A percentile compares a stretch with the other conserved stretches of the same genome.
Evolutionary conservation across 2,888 invertebrate species (phyloP).

Genomic region (Diogma glabrata): DNA sequence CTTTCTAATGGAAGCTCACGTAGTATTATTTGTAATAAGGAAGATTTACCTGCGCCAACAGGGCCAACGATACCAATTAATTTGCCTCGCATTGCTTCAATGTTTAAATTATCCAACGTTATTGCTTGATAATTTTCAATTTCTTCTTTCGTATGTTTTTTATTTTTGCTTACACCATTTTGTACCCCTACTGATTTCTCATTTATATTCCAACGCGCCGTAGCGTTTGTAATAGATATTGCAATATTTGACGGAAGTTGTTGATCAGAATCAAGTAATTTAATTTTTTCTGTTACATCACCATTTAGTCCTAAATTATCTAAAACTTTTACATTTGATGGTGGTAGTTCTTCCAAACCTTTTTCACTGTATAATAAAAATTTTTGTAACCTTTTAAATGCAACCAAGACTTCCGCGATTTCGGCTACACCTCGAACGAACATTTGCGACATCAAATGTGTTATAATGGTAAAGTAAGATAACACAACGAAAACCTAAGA

Average conservation of each 20-base stretch:
- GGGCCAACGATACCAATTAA: constrained; percentile 61
- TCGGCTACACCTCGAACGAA: constrained; percentile 60
- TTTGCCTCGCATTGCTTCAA: constrained; percentile 44
- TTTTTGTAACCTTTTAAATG: constrained; percentile 51
- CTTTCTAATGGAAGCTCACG: constrained; percentile 51
- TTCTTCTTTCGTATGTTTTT: constrained; percentile 11
- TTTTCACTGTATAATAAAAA: constrained; percentile 36
- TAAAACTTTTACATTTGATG: constrained; percentile 12
- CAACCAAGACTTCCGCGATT: constrained; percentile 67
- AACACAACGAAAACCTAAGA: constrained; percentile 43
- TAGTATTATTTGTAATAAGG: constrained; percentile 54
- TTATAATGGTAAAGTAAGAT: constrained; percentile 42
- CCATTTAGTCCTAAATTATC: constrained; percentile 14
- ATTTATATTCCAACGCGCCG: constrained; percentile 37
- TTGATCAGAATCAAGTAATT: constrained; percentile 18
- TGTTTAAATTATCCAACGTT: constrained; percentile 42
- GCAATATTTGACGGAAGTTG: constrained; percentile 22
- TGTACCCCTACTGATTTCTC: background rate
- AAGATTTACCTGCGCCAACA: constrained; percentile 65
- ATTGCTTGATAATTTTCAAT: constrained; percentile 9
- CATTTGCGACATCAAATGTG: constrained; percentile 45
- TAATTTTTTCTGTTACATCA: constrained; percentile 9
- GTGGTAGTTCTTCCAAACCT: constrained; percentile 5
- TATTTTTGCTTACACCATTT: constrained; percentile 2
- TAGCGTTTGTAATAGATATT: constrained; percentile 26